Percentiles rank a stretch among this genome's conserved stretches.
phyloP scores from a whole-genome alignment of 2,113 vertebrate genomes.

The Bothrops jararaca region DNA sequence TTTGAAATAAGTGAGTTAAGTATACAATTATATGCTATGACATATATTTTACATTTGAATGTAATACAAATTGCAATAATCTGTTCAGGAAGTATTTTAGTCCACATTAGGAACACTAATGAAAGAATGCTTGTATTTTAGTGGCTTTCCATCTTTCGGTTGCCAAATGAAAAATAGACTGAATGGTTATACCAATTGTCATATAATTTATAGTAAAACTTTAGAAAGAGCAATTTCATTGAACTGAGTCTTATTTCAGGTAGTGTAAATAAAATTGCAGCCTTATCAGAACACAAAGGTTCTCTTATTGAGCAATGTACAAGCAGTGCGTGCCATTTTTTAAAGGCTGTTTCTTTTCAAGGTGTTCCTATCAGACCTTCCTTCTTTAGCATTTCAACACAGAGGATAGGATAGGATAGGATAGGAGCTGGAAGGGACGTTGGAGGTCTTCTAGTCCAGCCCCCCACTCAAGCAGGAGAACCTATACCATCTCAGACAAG shows the following conservation, averaged over 20 bases:
- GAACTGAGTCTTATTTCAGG: neutral
- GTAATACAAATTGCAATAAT: neutral
- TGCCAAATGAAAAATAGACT: neutral
- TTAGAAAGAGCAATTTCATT: neutral
- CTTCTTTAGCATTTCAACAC: neutral
- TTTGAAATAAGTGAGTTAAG: neutral
- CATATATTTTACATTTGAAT: neutral
- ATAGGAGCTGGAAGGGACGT: too few species aligned
- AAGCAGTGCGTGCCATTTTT: neutral
- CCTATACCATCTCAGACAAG: too few species aligned
- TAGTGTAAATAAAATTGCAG: neutral
- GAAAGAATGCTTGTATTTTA: neutral
- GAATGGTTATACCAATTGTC: neutral
- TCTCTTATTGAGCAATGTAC: neutral
- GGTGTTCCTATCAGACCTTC: neutral
- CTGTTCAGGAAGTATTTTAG: neutral
- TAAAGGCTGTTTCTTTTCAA: neutral
- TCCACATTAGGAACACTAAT: neutral
- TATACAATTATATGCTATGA: neutral
- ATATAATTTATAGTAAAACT: neutral
- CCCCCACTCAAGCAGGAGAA: too few species aligned
- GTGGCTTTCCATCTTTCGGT: neutral
- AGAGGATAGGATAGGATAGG: neutral
- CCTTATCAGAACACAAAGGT: neutral
- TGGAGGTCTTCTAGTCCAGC: too few species aligned